Percentiles rank a stretch among this genome's conserved stretches.
Evolutionary conservation across 2,888 invertebrate species (phyloP).

Genomic region (Zeuzera pyrina): DNA sequence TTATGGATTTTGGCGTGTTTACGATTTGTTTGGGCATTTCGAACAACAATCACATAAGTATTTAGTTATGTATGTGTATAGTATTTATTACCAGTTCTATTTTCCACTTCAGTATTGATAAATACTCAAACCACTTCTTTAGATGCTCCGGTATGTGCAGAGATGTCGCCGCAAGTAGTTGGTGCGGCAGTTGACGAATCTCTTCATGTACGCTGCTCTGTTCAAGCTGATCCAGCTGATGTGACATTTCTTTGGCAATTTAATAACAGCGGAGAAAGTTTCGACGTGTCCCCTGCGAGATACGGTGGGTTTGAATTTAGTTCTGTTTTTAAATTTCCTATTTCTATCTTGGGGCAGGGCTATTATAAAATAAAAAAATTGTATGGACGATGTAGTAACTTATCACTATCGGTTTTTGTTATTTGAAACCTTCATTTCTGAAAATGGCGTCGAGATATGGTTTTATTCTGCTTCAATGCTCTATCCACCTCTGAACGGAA

Average conservation of each 20-base stretch:
- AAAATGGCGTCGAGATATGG: too few species aligned
- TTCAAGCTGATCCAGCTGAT: slow-evolving; percentile 88
- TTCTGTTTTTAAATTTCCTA: background rate
- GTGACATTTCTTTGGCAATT: slow-evolving; percentile 92
- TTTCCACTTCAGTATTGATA: too few species aligned
- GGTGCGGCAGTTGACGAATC: slow-evolving; percentile 90
- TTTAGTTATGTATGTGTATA: too few species aligned
- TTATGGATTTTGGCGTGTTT: slow-evolving; percentile 26
- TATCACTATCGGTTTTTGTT: too few species aligned
- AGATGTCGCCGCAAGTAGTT: slow-evolving; percentile 81
- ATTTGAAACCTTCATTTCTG: too few species aligned
- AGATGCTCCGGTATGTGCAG: slow-evolving; percentile 89
- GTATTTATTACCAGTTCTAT: too few species aligned
- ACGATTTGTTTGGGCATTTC: too few species aligned
- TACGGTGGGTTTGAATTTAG: slow-evolving; percentile 61
- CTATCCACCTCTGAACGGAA: too few species aligned
- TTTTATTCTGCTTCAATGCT: too few species aligned
- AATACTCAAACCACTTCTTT: slow-evolving; percentile 25
- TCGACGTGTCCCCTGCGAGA: slow-evolving; percentile 83
- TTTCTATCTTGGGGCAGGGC: background rate
- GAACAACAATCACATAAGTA: too few species aligned
- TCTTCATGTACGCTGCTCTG: slow-evolving; percentile 85
- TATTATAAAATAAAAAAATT: background rate
- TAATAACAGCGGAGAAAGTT: slow-evolving; percentile 90
- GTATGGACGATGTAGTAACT: too few species aligned